These are phyloP conservation scores for Beris morrisii DNA, from an alignment of 2,888 invertebrate genomes.

Conservation along the genomic window DNA sequence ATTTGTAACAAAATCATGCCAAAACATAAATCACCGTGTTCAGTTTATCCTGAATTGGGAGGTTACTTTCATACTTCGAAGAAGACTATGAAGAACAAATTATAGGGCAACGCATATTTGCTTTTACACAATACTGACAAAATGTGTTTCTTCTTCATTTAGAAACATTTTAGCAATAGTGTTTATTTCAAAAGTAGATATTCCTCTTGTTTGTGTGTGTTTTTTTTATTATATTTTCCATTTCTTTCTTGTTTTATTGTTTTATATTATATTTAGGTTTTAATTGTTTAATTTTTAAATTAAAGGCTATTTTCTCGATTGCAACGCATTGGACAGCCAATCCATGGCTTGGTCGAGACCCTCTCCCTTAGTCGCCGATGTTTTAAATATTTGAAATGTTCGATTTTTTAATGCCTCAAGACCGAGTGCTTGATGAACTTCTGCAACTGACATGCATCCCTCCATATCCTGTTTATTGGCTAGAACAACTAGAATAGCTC, in stretches of 20 bases:
- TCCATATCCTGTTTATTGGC: conserved; percentile 99
- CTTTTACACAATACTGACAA: too few species aligned
- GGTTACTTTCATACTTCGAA: too few species aligned
- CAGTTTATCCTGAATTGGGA: too few species aligned
- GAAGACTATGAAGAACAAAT: too few species aligned
- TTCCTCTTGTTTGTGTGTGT: not conserved
- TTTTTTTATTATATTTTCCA: conserved; percentile 1
- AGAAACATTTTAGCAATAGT: too few species aligned
- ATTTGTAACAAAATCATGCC: too few species aligned
- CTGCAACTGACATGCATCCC: conserved; percentile 94
- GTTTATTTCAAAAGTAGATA: too few species aligned
- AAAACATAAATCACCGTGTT: too few species aligned
- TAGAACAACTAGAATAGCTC: conserved; percentile 92
- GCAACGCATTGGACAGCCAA: conserved; percentile 91
- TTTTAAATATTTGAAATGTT: conserved; percentile 96
- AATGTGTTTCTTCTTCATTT: too few species aligned
- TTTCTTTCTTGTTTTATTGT: conserved; percentile 1
- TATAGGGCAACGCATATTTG: too few species aligned
- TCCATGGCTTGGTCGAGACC: conserved; percentile 99
- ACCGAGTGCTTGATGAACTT: conserved; percentile 95
- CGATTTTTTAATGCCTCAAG: conserved; percentile 92
- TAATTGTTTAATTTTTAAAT: conserved; percentile 31
- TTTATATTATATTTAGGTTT: conserved; percentile 18
- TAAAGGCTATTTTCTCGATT: conserved; percentile 76
- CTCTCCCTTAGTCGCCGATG: conserved; percentile 96